Percentiles rank a stretch among this genome's conserved stretches.
Evolutionary conservation across 2,888 invertebrate genomes (phyloP).

Genomic region (Toxonevra muliebris): DNA sequence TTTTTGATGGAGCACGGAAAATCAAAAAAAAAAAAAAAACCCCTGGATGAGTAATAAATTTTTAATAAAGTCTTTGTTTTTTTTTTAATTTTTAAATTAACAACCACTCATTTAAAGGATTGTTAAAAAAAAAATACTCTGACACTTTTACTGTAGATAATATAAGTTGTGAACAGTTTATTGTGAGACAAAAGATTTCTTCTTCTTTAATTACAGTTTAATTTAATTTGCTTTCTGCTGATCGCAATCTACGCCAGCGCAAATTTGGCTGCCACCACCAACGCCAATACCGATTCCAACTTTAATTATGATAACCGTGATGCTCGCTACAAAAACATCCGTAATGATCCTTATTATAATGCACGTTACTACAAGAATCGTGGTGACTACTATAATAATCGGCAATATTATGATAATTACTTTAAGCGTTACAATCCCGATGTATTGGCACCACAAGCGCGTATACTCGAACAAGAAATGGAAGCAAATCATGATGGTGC

Average conservation of each 20-base stretch:
- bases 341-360: conserved; percentile 46
- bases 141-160: too few species aligned
- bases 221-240: neutral
- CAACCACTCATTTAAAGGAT: too few species aligned
- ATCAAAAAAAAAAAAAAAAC: neutral
- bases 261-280: conserved; percentile 7
- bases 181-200: too few species aligned
- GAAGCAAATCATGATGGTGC: conserved; percentile 48
- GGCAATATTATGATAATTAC: conserved; percentile 51
- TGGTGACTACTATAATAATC: conserved; percentile 49
- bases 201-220: too few species aligned
- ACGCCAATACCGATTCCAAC: neutral
- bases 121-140: too few species aligned
- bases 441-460: conserved; percentile 48
- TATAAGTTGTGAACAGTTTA: too few species aligned
- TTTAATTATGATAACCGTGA: conserved; percentile 26
- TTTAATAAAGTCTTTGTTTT: neutral
- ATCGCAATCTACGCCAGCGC: conserved; percentile 10
- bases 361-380: conserved; percentile 50
- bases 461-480: conserved; percentile 47
- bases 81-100: neutral
- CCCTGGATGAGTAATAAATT: too few species aligned
- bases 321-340: conserved; percentile 43
- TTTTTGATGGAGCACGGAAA: neutral
- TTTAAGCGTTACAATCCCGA: conserved; percentile 52